A percentile compares a stretch with the other conserved stretches of the same genome.
Evolutionary conservation across 1,140 invertebrate genomes (phyloP).

Genomic region (Trichonephila clavata): DNA sequence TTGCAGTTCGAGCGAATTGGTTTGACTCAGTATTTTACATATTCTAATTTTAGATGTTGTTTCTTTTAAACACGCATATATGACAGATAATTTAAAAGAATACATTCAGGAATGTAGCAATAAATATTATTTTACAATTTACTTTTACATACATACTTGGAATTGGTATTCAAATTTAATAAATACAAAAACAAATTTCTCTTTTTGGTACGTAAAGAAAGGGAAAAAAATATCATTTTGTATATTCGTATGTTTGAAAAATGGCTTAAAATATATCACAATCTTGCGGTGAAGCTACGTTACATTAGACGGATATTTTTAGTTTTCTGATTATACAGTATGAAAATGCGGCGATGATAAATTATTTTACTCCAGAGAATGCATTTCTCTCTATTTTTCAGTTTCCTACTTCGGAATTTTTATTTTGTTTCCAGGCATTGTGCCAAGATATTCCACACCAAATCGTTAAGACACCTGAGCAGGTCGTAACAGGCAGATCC

Average conservation of each 20-base stretch:
- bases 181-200: too few species aligned
- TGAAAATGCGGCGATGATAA: slow-evolving; percentile 34
- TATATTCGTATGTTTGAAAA: slow-evolving; percentile 7
- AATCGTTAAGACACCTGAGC: neutral
- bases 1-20: too few species aligned
- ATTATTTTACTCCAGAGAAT: slow-evolving; percentile 7
- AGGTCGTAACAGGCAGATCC: neutral
- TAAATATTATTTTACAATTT: too few species aligned
- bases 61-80: too few species aligned
- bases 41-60: too few species aligned
- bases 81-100: too few species aligned
- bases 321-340: slow-evolving; percentile 37
- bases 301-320: slow-evolving; percentile 36
- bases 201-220: neutral
- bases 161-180: too few species aligned
- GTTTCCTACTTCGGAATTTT: neutral
- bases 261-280: slow-evolving; percentile 27
- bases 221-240: neutral
- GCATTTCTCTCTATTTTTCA: neutral
- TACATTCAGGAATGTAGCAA: too few species aligned
- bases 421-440: neutral
- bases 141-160: too few species aligned
- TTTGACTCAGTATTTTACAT: too few species aligned
- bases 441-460: neutral
- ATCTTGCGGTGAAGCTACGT: neutral